Base-by-base conservation (phyloP, 23 tunicate species). In the Ciona savignyi region DNA sequence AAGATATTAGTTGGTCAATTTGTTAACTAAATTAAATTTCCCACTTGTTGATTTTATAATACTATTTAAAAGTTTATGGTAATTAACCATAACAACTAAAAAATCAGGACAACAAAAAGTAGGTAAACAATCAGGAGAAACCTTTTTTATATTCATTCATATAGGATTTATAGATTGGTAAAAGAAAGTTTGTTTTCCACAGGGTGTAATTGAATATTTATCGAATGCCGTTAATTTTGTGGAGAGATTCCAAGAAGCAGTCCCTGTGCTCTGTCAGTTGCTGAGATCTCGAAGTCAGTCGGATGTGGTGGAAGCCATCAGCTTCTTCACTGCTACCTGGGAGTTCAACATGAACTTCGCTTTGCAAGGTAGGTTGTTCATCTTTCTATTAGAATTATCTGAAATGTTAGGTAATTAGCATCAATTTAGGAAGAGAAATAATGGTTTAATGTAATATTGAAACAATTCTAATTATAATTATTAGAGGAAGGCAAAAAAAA, bases 221-320 rank as follows among this genome's bases (percentile, higher is more conserved):
- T 65, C 73, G 22, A 81, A 79, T 56, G 51, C 96, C 34, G 70
- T 79, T 0, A 51, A 29, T 21, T 89, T 89, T 83, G 96, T 83
- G 29, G 76, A 78, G 66, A 68, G 68, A 68, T 72, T 89, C 27
- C 84, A 89, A 23, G 84, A 88, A 68, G 80, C 86, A 2, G 80
- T 78, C 33, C 84, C 88, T 56, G 70, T 83, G 3, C 33, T 89
- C 24, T 73, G 84, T 73, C 86, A 89, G 24, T 71, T 89, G 2
- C 67, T 89, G 51, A 70, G 70, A 4, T 89, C 96, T 19, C 33
- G 31, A 32, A 70, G 80, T 2, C 78, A 72, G 21, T 62, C 84
- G 49, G 96, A 89, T 68, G 83, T 89, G 1, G 34, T 89, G 24
- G 96, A 89, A 73, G 83, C 96, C 2, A 89, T 89, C 77, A 73